Base-by-base conservation (phyloP, 1,140 invertebrate species). In the Pogonomyrmex californicus region DNA sequence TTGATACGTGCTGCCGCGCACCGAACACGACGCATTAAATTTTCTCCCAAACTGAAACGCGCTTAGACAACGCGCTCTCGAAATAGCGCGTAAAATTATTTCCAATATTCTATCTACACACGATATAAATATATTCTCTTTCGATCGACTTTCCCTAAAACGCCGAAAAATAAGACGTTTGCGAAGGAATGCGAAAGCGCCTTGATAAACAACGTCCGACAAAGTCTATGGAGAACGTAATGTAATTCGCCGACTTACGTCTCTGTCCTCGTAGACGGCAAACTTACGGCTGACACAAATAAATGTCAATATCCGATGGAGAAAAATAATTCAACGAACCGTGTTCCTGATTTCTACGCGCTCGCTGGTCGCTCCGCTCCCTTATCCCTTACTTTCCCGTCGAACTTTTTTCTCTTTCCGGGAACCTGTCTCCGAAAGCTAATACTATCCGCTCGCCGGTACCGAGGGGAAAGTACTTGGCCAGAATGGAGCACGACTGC, bases 271-370 rank as follows among this genome's bases (percentile, higher is more conserved):
- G 62, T 38, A 81, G 51, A 44, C 38, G 65, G 71, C 47, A 76
- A 85, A 71, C 58, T 71, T 66, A 82, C 66, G 65, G 36, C 71
- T 63, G 75, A 75, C 78, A 85, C 71, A 47, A 71, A 71, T 83
- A 71, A 87, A 85, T 87, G 87, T 85, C 87, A 87, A 88, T 88
- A 88, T 78, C 79, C 86, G 73, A 88, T 83, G 44, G 66, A 78
- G 87, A 77, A 79, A 87, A 88, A 88, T 88, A 88, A 88, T 88
- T 88, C 87, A 88, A 75, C 86, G 87, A 60, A 41, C 81, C 70
- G 65, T 85, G 49, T 51, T 88, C 68, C 78, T 56, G 60, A 86
- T 86, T 81, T 82, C 75, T 33, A 58, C 58, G 33, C 47, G 68
- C 51, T 66, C 30, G 44, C 58, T 58, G 2, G 41, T 47, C 41